Evolutionary conservation across 64 coral and sea anemone genomes (phyloP).

Genomic region (Orbicella faveolata): DNA sequence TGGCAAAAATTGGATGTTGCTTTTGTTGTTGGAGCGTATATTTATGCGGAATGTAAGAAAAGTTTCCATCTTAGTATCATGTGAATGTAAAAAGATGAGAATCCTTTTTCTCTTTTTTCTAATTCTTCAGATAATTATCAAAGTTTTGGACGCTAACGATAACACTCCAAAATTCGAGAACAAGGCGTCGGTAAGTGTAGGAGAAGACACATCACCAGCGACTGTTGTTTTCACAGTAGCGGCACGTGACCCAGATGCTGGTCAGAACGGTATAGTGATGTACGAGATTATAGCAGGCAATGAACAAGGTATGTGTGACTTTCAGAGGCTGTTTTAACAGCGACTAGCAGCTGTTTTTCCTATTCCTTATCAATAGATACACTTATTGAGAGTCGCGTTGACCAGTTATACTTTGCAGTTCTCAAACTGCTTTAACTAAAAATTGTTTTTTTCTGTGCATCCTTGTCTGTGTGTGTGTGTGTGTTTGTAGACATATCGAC

Average conservation of each 20-base stretch:
- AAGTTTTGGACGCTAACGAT: slow-evolving; percentile 65
- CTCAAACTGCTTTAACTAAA: too few relatives aligned
- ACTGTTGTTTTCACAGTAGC: slow-evolving; percentile 17
- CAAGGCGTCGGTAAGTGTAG: slow-evolving; percentile 9
- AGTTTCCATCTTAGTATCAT: too few relatives aligned
- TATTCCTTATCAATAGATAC: too few relatives aligned
- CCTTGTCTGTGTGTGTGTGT: too few relatives aligned
- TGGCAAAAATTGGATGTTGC: too few relatives aligned
- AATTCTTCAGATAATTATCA: slow-evolving; percentile 52
- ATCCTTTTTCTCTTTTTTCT: neutral
- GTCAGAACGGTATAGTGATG: slow-evolving; percentile 44
- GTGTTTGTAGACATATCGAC: too few relatives aligned
- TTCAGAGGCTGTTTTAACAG: too few relatives aligned
- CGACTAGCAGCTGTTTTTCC: neutral
- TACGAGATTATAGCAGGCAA: slow-evolving; percentile 62
- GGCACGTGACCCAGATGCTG: slow-evolving; percentile 61
- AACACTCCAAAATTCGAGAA: slow-evolving; percentile 59
- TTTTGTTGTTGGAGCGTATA: too few relatives aligned
- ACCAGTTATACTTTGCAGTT: too few relatives aligned
- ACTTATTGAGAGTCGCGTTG: too few relatives aligned
- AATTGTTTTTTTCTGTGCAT: neutral
- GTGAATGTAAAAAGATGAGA: too few relatives aligned
- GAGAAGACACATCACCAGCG: slow-evolving; percentile 48
- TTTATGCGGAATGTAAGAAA: too few relatives aligned
- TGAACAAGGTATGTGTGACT: slow-evolving; percentile 36